A percentile compares a stretch with the other conserved stretches of the same genome.
Conservation (phyloP, 2,113 vertebrate species). For the Nothocercus julius region DNA sequence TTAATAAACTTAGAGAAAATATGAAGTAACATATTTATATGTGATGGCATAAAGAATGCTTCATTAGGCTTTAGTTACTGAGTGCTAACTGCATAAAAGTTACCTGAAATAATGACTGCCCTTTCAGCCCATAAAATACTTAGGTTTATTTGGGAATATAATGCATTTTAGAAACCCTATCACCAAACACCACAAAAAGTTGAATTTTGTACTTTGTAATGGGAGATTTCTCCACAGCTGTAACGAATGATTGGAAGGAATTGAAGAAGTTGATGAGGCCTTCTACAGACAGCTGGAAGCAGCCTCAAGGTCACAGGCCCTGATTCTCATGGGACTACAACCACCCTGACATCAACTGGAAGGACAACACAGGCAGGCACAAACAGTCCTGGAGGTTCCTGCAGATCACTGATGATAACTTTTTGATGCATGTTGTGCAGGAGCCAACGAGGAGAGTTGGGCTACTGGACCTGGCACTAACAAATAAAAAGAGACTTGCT, state of each 20-base stretch:
- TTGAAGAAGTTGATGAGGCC: too few relatives aligned
- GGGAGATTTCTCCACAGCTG: not conserved
- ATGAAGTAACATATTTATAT: not conserved
- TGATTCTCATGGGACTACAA: too few relatives aligned
- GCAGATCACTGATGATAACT: too few relatives aligned
- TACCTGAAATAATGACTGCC: not conserved
- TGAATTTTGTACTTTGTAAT: not conserved
- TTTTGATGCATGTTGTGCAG: too few relatives aligned
- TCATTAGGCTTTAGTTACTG: not conserved
- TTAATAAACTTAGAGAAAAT: not conserved
- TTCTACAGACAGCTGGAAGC: too few relatives aligned
- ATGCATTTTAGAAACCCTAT: not conserved
- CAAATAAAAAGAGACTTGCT: too few relatives aligned
- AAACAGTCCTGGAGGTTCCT: too few relatives aligned
- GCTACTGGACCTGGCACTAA: too few relatives aligned
- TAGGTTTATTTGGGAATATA: not conserved
- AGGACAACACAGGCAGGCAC: too few relatives aligned
- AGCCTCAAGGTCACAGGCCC: too few relatives aligned
- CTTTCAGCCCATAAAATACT: not conserved
- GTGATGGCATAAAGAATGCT: not conserved
- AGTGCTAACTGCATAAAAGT: not conserved
- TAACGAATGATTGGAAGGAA: not conserved
- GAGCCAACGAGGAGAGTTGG: too few relatives aligned
- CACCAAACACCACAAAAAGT: not conserved
- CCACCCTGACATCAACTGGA: too few relatives aligned